These are phyloP conservation scores for Poecilia gillii DNA, from an alignment of 2,797 vertebrate genomes.

Conservation along the genomic window DNA sequence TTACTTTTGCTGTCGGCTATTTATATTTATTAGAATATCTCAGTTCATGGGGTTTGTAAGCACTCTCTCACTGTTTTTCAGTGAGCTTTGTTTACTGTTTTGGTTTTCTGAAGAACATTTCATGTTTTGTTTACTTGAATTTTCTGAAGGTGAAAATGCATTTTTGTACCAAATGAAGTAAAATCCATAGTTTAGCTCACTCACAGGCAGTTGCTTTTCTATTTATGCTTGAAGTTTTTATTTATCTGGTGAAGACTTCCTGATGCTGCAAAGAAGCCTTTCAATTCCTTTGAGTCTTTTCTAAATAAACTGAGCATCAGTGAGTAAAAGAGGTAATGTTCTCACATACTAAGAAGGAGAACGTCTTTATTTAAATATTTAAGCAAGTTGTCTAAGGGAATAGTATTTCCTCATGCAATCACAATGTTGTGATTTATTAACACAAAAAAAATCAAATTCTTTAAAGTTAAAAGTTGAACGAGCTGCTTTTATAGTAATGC, in stretches of 20 bases:
- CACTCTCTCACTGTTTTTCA: slow-evolving; percentile 27
- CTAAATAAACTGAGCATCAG: not conserved
- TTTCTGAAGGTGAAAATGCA: slow-evolving; percentile 15
- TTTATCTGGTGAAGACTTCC: slow-evolving; percentile 14
- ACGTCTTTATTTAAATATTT: slow-evolving; percentile 61
- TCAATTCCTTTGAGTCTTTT: slow-evolving; percentile 28
- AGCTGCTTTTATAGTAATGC: not conserved
- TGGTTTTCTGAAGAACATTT: slow-evolving; percentile 15
- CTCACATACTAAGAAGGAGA: slow-evolving; percentile 16
- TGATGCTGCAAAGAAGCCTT: not conserved
- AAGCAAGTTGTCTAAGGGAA: slow-evolving; percentile 44
- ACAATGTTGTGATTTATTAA: slow-evolving; percentile 40
- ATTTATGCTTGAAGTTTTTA: slow-evolving; percentile 35
- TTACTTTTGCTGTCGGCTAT: slow-evolving; percentile 16
- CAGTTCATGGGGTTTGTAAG: slow-evolving; percentile 28
- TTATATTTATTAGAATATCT: slow-evolving; percentile 3
- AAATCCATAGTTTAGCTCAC: slow-evolving; percentile 13
- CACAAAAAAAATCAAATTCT: not conserved
- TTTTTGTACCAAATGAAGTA: slow-evolving; percentile 8
- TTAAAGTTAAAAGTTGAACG: not conserved
- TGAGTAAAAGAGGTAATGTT: slow-evolving; percentile 7
- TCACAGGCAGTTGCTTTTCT: slow-evolving; percentile 43
- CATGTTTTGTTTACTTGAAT: slow-evolving; percentile 52
- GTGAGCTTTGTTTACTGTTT: slow-evolving; percentile 8
- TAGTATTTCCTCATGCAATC: slow-evolving; percentile 23